Base-by-base conservation (phyloP, 2,113 vertebrate genomes). In the Ifrita kowaldi region DNA sequence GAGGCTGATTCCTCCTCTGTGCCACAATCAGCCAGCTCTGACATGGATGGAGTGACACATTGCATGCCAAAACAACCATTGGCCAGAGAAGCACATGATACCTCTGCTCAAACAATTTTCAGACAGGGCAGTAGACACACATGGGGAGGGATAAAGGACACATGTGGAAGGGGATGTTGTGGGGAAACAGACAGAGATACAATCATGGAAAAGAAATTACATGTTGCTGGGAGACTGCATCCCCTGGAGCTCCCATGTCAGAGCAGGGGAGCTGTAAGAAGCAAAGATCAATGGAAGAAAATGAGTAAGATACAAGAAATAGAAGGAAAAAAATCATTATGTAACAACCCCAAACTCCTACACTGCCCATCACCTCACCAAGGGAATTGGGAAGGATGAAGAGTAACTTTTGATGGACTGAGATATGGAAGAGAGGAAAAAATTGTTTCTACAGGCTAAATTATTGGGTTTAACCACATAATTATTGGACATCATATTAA, bases 321-420 rank as follows among this genome's bases (percentile, higher is more conserved):
- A 1, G 18, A 81, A 69, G 41, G 46, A 60, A 78, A 42, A 42
- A 81, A 73, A 24, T 11, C 24, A 14, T 37, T 60, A 17, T 3
- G 0, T 19, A 28, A 27, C 33, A 47, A 57, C 6, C 8, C 28
- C 42, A n/a, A 57, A 27, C 4, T 71, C 10, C 26, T 53, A n/a
- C 1, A 0, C 17, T 56, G 17, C 20, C 23, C 4, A 32, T 26
- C 11, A 55, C 23, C 6, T 55, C 41, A 69, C 15, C 3, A 5
- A 68, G 15, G 28, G 42, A 67, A 42, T 6, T 67, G 52, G 23
- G 30, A 93, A 8, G 7, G 27, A 44, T n/a, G 56, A 15, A 67
- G 52, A 37, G 5, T 32, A 59, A n/a, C 3, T 35, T 35, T 26
- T 44, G 28, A 30, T 33, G 13, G 44, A n/a, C 9, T 62, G 26